Evolutionary conservation across 2,888 invertebrate species (phyloP).

Genomic region (Rhagonycha lutea): DNA sequence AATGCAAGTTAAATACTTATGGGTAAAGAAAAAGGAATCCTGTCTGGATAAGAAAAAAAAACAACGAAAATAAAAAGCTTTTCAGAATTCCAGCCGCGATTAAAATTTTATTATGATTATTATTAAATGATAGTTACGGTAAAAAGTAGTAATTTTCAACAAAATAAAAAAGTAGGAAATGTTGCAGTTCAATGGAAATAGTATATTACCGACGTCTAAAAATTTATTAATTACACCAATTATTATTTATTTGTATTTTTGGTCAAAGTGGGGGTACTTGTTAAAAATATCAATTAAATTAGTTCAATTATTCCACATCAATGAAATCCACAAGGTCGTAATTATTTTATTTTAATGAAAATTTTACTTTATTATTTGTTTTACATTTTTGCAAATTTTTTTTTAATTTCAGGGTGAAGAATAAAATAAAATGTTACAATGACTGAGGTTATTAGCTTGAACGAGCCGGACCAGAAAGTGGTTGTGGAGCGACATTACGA

Average conservation of each 20-base stretch:
- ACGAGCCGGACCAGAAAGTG: conserved; percentile 61
- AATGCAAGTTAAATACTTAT: neutral
- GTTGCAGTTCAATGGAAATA: neutral
- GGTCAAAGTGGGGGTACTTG: neutral
- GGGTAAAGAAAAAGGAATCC: neutral
- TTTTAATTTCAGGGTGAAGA: neutral
- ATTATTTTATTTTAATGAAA: neutral
- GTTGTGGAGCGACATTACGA: conserved; percentile 54
- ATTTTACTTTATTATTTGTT: neutral
- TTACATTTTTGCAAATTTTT: neutral
- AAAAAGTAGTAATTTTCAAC: neutral
- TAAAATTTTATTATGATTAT: neutral
- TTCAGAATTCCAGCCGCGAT: neutral
- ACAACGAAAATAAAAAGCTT: neutral
- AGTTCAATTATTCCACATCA: neutral
- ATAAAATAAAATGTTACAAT: conserved; percentile 36
- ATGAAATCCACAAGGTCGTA: neutral
- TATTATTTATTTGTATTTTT: neutral
- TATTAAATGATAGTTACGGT: neutral
- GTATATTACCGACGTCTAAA: neutral
- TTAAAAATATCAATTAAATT: neutral
- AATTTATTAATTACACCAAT: neutral
- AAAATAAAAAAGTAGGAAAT: neutral
- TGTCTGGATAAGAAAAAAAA: neutral
- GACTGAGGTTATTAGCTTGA: conserved; percentile 51